A percentile compares a stretch with the other conserved stretches of the same genome.
Evolutionary conservation across 2,888 invertebrate genomes (phyloP).

Genomic region (Sialis lutaria): DNA sequence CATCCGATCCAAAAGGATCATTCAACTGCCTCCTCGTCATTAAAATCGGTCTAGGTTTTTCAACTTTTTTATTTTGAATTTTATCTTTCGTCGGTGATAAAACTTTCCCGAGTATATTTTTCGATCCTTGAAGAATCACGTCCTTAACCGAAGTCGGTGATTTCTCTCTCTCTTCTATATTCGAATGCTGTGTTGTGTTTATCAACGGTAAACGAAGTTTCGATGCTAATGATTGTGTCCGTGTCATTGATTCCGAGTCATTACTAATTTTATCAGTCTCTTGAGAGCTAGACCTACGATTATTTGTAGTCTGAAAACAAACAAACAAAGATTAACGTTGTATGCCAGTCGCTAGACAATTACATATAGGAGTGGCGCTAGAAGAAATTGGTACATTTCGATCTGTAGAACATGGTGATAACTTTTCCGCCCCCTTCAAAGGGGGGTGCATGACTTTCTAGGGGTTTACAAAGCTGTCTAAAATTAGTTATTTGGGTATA

Average conservation of each 20-base stretch:
- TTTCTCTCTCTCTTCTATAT: constrained; percentile 23
- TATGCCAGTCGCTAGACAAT: no score
- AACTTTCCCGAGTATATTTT: constrained; percentile 56
- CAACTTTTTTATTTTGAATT: constrained; percentile 22
- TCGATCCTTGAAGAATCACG: constrained; percentile 49
- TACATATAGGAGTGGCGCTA: no score
- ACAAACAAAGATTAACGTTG: background rate
- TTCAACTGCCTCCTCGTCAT: constrained; percentile 76
- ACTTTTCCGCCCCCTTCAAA: no score
- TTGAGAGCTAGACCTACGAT: constrained; percentile 1
- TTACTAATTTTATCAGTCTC: constrained; percentile 1
- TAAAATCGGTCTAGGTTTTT: constrained; percentile 26
- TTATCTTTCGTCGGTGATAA: constrained; percentile 59
- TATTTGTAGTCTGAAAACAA: background rate
- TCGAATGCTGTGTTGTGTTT: constrained; percentile 13
- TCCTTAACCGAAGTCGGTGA: constrained; percentile 47
- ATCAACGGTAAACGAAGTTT: constrained; percentile 21
- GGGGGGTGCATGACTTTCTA: no score
- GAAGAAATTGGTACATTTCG: no score
- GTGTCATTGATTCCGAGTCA: background rate
- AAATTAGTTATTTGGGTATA: no score
- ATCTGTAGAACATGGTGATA: no score
- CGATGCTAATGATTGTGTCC: constrained; percentile 15
- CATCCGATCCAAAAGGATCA: constrained; percentile 84
- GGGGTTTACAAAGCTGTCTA: no score